A percentile compares a stretch with the other conserved stretches of the same genome.
phyloP scores from a whole-genome alignment of 2,797 vertebrate species.

The Prunella strophiata region DNA sequence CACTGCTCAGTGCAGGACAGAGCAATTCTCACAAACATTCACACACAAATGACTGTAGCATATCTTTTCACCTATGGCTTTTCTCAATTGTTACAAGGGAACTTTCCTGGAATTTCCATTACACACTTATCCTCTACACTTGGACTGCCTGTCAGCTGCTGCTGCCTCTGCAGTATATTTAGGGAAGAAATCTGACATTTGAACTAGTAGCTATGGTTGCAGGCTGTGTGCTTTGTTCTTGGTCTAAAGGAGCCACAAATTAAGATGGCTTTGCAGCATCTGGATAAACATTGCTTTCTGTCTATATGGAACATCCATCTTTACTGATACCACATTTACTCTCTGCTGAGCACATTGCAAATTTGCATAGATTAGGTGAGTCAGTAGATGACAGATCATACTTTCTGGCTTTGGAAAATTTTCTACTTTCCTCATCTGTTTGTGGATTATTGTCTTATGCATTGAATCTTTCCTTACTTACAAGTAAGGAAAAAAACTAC shows the following conservation, averaged over 20 bases:
- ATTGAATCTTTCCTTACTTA: background rate
- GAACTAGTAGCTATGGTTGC: slow-evolving; percentile 19
- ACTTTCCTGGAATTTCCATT: slow-evolving; percentile 9
- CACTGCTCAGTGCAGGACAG: background rate
- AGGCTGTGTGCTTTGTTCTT: slow-evolving; percentile 28
- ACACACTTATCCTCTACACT: background rate
- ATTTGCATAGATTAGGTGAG: background rate
- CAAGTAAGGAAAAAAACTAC: background rate
- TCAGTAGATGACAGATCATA: background rate
- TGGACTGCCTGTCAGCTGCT: slow-evolving; percentile 4
- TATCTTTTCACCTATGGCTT: slow-evolving; percentile 8
- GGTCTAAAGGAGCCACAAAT: slow-evolving; percentile 22
- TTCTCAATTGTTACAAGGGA: background rate
- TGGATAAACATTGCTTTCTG: background rate
- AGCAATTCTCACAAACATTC: background rate
- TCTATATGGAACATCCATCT: background rate
- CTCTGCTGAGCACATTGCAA: background rate
- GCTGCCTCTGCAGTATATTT: background rate
- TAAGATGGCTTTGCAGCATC: background rate
- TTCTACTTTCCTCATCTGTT: background rate
- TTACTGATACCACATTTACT: background rate
- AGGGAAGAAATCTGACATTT: slow-evolving; percentile 36
- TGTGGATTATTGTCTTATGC: background rate
- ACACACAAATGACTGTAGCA: background rate
- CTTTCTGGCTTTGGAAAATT: background rate